Evolutionary conservation across 2,113 vertebrate genomes (phyloP), one percentile per base, ranked within the genome.

Genomic region (Paratilapia polleni): DNA sequence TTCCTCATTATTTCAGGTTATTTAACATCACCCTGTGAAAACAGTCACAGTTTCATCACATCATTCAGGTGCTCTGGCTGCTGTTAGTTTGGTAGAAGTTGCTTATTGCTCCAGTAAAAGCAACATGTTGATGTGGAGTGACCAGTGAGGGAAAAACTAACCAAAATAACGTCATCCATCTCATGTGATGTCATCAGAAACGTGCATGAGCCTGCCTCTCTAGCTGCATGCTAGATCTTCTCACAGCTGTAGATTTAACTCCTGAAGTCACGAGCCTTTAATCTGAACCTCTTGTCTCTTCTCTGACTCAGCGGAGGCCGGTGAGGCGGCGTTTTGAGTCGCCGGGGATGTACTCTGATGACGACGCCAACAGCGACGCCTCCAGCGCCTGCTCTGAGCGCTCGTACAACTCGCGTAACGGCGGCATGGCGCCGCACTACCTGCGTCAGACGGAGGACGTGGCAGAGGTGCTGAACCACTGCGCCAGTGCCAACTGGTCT

Each of bases 401-500:
- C 82, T 99, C 98, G 0, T 99, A 99, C 0, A 94, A 98, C 76
- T 99, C 98, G 8, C 88, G 98, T 54, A 99, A 99, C 0, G 98
- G 98, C 0, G 97, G 97, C 26, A 96, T 98, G 26, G 26, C 68
- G 11, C 98, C 98, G 0, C 98, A 99, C 85, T 99, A 98, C 87
- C 95, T 99, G 91, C 96, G 98, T 0, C 98, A 99, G 91, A 99
- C 98, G 0, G 98, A 99, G 81, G 98, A 99, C 1, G 98, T 99
- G 84, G 98, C 98, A 0, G 98, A 99, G 94, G 98, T 99, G 82
- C 96, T 99, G 38, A 99, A 99, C 94, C 98, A 98, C 94, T 99
- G 98, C 15, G 98, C 98, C 83, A 99, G 98, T 92, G 97, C 98
- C 92, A 99, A 99, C 94, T 99, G 98, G 98, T 98, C 98, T 1